These are phyloP conservation scores for Thryonomys swinderianus DNA, from an alignment of 2,113 vertebrate genomes.

Conservation along the genomic window DNA sequence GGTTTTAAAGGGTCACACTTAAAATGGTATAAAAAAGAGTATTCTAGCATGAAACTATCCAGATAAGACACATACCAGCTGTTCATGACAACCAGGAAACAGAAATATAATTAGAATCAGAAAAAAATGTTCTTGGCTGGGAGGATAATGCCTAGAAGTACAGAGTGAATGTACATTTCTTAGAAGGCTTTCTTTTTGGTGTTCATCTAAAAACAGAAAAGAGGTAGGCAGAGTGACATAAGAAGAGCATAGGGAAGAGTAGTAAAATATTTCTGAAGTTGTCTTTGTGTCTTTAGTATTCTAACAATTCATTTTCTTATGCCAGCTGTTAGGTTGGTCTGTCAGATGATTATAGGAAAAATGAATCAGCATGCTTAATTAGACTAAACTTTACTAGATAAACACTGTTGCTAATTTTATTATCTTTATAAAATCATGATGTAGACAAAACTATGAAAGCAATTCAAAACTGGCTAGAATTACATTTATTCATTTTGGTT, in stretches of 20 bases:
- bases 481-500: background rate
- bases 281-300: background rate
- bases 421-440: slow-evolving; percentile 19
- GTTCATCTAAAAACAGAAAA: background rate
- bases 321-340: slow-evolving; percentile 33
- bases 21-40: background rate
- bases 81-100: slow-evolving; percentile 8
- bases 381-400: background rate
- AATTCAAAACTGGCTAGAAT: background rate
- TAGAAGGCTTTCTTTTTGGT: background rate
- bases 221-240: background rate
- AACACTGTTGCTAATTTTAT: background rate
- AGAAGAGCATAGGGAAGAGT: background rate
- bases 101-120: slow-evolving; percentile 34
- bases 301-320: slow-evolving; percentile 6
- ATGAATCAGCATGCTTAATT: background rate
- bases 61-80: slow-evolving; percentile 16
- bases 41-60: slow-evolving; percentile 31
- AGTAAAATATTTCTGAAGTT: background rate
- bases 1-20: slow-evolving; percentile 23
- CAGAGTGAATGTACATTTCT: background rate
- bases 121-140: background rate
- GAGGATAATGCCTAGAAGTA: background rate
- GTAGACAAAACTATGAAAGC: slow-evolving; percentile 30
- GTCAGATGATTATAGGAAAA: slow-evolving; percentile 35